Percentiles rank a stretch among this genome's conserved stretches.
phyloP scores from a whole-genome alignment of 1,140 invertebrate species.

The Chelonus insularis region DNA sequence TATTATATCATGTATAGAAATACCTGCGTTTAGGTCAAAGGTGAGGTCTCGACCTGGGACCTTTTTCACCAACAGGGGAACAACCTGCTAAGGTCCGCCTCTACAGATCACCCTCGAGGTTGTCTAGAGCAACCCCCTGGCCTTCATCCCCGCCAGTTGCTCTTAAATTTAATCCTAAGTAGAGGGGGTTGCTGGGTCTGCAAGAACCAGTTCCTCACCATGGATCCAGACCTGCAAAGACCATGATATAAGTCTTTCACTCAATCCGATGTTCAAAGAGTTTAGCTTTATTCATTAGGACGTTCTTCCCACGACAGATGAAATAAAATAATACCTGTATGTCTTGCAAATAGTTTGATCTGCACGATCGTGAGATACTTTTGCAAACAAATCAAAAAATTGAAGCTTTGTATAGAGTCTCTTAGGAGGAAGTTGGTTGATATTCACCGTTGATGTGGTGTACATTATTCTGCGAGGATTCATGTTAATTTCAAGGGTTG shows the following conservation, averaged over 20 bases:
- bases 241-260: slow-evolving; percentile 24
- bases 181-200: slow-evolving; percentile 17
- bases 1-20: background rate
- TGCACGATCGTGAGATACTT: slow-evolving; percentile 22
- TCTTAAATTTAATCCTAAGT: background rate
- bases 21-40: slow-evolving; percentile 43
- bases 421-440: too few relatives aligned
- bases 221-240: slow-evolving; percentile 29
- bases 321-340: too few relatives aligned
- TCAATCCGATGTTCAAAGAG: background rate
- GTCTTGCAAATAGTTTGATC: too few relatives aligned
- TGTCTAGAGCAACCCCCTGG: slow-evolving; percentile 1
- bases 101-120: slow-evolving; percentile 39
- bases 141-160: slow-evolving; percentile 12
- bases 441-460: too few relatives aligned
- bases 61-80: slow-evolving; percentile 19
- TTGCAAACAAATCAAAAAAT: too few relatives aligned
- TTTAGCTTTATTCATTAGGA: slow-evolving; percentile 31
- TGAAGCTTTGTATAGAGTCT: too few relatives aligned
- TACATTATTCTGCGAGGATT: too few relatives aligned
- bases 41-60: slow-evolving; percentile 39
- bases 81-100: slow-evolving; percentile 28
- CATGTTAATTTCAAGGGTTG: too few relatives aligned
- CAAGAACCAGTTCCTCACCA: slow-evolving; percentile 45
- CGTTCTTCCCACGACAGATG: slow-evolving; percentile 20